Percentiles rank a stretch among this genome's conserved stretches.
phyloP scores from a whole-genome alignment of 2,113 vertebrate genomes.

The Scomber scombrus region DNA sequence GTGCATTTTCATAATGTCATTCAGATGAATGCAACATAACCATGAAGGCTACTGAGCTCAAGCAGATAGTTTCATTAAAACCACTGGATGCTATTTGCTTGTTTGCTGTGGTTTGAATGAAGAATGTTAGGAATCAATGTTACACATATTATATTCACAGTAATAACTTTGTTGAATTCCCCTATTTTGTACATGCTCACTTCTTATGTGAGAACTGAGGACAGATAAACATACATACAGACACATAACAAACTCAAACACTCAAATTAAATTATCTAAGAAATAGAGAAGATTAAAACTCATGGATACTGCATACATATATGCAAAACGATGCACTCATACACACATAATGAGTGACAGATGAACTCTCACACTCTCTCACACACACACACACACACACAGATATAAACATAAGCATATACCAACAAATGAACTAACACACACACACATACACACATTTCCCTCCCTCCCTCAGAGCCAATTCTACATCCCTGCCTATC shows the following conservation, averaged over 20 bases:
- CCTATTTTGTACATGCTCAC: not conserved
- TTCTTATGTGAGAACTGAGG: not conserved
- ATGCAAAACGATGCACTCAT: not conserved
- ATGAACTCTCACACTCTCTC: conserved; percentile 11
- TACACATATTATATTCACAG: not conserved
- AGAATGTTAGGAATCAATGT: not conserved
- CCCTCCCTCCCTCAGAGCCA: conserved; percentile 65
- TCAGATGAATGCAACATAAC: not conserved
- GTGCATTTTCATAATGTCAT: not conserved
- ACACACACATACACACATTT: not conserved
- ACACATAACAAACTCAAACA: too few species aligned
- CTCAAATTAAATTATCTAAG: not conserved
- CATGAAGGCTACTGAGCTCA: not conserved
- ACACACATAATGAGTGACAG: conserved; percentile 39
- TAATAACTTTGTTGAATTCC: too few species aligned
- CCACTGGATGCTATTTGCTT: not conserved
- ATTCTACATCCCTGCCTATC: conserved; percentile 62
- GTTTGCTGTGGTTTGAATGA: not conserved
- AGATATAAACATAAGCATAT: conserved; percentile 42
- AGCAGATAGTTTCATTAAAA: not conserved
- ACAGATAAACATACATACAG: not conserved
- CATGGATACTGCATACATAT: not conserved
- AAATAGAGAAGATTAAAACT: not conserved
- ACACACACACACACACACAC: conserved; percentile 3
- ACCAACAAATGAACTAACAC: conserved; percentile 21